Percentiles rank a stretch among this genome's conserved stretches.
Evolutionary conservation across 1,140 invertebrate species (phyloP).

Genomic region (Saccostrea glomerata): DNA sequence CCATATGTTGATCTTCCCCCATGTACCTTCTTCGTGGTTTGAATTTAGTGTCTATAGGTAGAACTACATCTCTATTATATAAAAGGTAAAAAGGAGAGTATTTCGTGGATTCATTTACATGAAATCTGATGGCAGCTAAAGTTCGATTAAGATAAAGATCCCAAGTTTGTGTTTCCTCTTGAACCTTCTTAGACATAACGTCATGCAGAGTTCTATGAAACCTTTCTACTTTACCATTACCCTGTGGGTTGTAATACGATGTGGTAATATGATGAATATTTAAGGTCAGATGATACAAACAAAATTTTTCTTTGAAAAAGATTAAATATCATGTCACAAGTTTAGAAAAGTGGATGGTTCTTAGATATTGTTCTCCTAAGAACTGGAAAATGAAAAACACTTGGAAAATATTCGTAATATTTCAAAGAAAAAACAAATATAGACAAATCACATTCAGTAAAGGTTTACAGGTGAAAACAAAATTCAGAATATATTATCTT

Average conservation of each 20-base stretch:
- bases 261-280: conserved; percentile 56
- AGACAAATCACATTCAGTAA: too few relatives aligned
- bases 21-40: conserved; percentile 48
- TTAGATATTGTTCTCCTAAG: too few relatives aligned
- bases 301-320: too few relatives aligned
- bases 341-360: too few relatives aligned
- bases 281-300: too few relatives aligned
- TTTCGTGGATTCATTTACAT: too few relatives aligned
- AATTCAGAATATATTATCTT: too few relatives aligned
- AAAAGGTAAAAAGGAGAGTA: conserved; percentile 51
- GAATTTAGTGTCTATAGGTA: conserved; percentile 42
- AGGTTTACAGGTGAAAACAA: too few relatives aligned
- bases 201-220: conserved; percentile 52
- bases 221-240: conserved; percentile 41
- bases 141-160: conserved; percentile 50
- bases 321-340: too few relatives aligned
- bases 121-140: conserved; percentile 44
- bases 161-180: neutral
- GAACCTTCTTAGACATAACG: conserved; percentile 10
- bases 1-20: neutral
- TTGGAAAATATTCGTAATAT: too few relatives aligned
- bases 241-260: conserved; percentile 40
- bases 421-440: too few relatives aligned
- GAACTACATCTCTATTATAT: conserved; percentile 47
- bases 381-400: too few relatives aligned